phyloP scores from a whole-genome alignment of 2,113 vertebrate species.

The Sus scrofa region DNA sequence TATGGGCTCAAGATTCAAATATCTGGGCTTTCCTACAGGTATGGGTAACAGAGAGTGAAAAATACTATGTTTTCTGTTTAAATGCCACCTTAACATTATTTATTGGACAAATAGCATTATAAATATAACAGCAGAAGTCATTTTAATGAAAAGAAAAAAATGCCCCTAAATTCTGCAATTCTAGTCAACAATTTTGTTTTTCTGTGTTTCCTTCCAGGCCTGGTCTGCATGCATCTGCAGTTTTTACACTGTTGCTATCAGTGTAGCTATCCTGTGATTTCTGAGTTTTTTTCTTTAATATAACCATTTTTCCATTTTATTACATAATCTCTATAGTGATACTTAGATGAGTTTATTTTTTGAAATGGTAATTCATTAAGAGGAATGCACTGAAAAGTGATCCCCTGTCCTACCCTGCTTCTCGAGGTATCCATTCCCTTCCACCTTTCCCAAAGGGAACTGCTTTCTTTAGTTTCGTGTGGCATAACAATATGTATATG shows the following conservation, averaged over 20 bases:
- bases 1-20: constrained; percentile 2
- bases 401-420: not conserved
- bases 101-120: constrained; percentile 60
- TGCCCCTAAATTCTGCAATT: constrained; percentile 38
- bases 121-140: constrained; percentile 44
- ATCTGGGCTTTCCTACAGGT: not conserved
- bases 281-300: not conserved
- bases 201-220: not conserved
- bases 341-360: constrained; percentile 25
- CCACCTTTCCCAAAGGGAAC: not conserved
- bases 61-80: constrained; percentile 8
- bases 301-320: not conserved
- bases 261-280: not conserved
- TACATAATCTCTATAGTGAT: constrained; percentile 24
- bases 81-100: constrained; percentile 29
- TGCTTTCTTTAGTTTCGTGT: not conserved
- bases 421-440: not conserved
- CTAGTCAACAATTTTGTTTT: not conserved
- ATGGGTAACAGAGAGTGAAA: not conserved
- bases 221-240: not conserved
- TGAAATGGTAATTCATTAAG: constrained; percentile 21
- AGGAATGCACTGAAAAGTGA: not conserved
- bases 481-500: not conserved
- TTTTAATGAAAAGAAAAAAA: constrained; percentile 24
- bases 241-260: constrained; percentile 12